These are phyloP conservation scores for Akabosia matsudoensis DNA, from an alignment of 1,140 invertebrate genomes.

Conservation along the genomic window DNA sequence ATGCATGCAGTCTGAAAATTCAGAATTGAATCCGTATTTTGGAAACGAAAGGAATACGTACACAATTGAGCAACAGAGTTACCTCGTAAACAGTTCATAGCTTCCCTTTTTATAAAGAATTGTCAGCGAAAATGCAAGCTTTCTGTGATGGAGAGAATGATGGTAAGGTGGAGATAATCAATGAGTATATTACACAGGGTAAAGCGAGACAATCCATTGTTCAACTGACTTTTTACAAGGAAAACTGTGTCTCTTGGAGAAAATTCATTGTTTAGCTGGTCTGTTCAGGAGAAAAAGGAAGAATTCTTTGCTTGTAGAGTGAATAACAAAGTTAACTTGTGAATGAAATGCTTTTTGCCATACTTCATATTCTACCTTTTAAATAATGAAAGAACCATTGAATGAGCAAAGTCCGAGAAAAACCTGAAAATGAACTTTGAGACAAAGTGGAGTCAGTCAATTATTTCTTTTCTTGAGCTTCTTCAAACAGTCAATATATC, in stretches of 20 bases:
- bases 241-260: background rate
- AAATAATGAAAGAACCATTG: background rate
- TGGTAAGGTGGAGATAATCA: background rate
- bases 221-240: too few relatives aligned
- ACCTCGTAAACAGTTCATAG: too few relatives aligned
- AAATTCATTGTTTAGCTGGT: too few relatives aligned
- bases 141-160: background rate
- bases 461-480: background rate
- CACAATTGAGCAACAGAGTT: too few relatives aligned
- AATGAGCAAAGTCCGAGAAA: background rate
- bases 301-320: background rate
- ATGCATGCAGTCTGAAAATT: too few relatives aligned
- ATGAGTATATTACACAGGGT: background rate
- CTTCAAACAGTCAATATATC: background rate
- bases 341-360: background rate
- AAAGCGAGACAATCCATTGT: too few relatives aligned
- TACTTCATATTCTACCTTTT: background rate
- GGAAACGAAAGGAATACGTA: too few relatives aligned
- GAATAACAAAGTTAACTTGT: too few relatives aligned
- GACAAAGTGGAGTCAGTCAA: conserved; percentile 23
- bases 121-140: too few relatives aligned
- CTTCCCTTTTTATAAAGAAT: too few relatives aligned
- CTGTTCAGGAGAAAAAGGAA: too few relatives aligned
- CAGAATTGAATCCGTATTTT: too few relatives aligned
- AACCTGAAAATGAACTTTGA: conserved; percentile 4